Base-by-base conservation (phyloP, 2,888 invertebrate genomes). In the Yponomeuta cagnagella region DNA sequence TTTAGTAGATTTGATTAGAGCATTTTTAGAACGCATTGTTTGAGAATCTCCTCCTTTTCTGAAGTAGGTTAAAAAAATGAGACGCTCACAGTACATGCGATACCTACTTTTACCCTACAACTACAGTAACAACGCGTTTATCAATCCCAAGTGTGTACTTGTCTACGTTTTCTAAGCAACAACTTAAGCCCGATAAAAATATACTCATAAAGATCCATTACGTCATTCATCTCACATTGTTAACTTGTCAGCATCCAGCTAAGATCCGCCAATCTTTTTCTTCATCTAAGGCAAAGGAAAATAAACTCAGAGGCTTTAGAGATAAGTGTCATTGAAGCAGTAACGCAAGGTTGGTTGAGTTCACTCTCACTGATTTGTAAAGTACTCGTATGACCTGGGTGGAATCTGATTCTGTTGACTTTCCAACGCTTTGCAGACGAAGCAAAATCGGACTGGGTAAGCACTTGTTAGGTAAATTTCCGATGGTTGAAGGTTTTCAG, bases 211-310 rank as follows among this genome's bases (percentile, higher is more conserved):
- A 58, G 52, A 65, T 9, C 31, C 33, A 30, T 65, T 65, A 65
- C 33, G 65, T 65, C 65, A 65, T 65, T 1, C 33, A 65, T 65
- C 65, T 12, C 65, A 33, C 65, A 65, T 65, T 65, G 31, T 65
- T 65, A 31, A 65, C 30, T 30, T 65, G 65, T 65, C 33, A 33
- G 65, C 33, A 65, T 65, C 33, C 64, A 58, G 52, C 52, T 58
- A 58, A 58, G 52, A 58, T 58, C 12, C 15, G 52, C 52, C 12
- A 58, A 58, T 58, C 52, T 58, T 15, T 58, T 58, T 58, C 52
- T 15, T 15, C 52, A 15, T 58, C 52, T 58, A 58, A 15, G 52
- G 12, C 52, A 15, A 15, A 15, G 52, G 15, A 58, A 58, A 58
- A 58, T 58, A 15, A 12, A 58, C 52, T 15, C 1, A 6, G 15